Evolutionary conservation across 2,113 vertebrate species (phyloP).

Genomic region (Chamaea fasciata): DNA sequence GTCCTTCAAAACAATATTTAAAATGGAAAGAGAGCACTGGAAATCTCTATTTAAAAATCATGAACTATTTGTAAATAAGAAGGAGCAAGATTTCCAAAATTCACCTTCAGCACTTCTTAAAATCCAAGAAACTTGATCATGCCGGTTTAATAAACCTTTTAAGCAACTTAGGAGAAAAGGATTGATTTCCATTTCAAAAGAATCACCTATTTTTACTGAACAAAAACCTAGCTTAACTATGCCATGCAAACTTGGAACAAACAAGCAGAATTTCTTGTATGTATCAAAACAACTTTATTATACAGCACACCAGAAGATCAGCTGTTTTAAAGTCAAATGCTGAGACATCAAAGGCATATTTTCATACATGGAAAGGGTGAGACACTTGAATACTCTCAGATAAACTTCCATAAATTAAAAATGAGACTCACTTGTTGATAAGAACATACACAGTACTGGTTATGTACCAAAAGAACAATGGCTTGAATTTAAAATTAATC

Average conservation of each 20-base stretch:
- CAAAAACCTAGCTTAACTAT: not conserved
- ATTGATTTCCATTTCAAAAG: not conserved
- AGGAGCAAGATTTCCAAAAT: not conserved
- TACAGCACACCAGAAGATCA: not conserved
- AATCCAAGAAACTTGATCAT: not conserved
- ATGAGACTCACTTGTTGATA: not conserved
- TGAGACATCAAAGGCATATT: constrained; percentile 5
- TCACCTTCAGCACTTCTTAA: not conserved
- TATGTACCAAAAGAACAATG: not conserved
- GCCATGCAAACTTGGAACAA: not conserved
- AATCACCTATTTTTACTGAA: not conserved
- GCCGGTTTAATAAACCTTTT: not conserved
- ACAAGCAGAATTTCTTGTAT: not conserved
- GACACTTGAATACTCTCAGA: not conserved
- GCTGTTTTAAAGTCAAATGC: not conserved
- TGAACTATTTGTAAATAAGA: not conserved
- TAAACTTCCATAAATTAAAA: constrained; percentile 27
- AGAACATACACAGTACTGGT: not conserved
- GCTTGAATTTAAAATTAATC: not conserved
- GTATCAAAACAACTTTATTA: constrained; percentile 10
- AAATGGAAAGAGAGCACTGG: not conserved
- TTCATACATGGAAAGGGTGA: not conserved
- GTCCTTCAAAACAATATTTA: not conserved
- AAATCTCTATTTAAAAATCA: not conserved
- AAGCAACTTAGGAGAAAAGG: not conserved